Conservation (phyloP, 2,888 invertebrate species). For the Ditula angustiorana region DNA sequence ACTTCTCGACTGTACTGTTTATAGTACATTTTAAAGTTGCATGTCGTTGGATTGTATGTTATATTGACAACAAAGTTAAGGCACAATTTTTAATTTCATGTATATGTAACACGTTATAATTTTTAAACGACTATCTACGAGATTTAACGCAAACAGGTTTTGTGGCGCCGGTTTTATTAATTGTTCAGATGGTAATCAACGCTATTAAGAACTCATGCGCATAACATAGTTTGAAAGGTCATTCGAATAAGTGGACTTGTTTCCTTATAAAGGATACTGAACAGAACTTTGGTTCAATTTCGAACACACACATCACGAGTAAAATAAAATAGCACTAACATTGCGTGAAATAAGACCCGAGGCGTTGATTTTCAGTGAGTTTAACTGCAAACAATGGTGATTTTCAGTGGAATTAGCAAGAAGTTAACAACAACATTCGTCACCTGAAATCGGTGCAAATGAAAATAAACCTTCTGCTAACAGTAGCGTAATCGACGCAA, state of each 20-base stretch:
- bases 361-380: too few relatives aligned
- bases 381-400: too few relatives aligned
- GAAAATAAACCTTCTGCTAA: constrained; percentile 20
- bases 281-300: neutral
- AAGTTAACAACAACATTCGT: neutral
- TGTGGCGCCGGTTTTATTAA: constrained; percentile 8
- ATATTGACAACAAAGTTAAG: neutral
- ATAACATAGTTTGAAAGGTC: neutral
- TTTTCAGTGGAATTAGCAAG: neutral
- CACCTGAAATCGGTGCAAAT: neutral
- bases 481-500: constrained; percentile 17
- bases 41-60: constrained; percentile 1
- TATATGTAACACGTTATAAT: neutral
- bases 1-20: neutral
- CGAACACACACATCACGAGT: too few relatives aligned
- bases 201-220: neutral
- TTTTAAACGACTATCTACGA: constrained; percentile 14
- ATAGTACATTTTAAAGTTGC: neutral
- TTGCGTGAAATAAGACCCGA: too few relatives aligned
- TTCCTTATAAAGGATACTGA: neutral
- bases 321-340: too few relatives aligned
- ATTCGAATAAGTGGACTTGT: neutral
- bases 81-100: neutral
- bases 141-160: constrained; percentile 25
- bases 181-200: constrained; percentile 1